Evolutionary conservation across 2,113 vertebrate genomes (phyloP), one percentile per base, ranked within the genome.

Genomic region (Macquaria ambigua): DNA sequence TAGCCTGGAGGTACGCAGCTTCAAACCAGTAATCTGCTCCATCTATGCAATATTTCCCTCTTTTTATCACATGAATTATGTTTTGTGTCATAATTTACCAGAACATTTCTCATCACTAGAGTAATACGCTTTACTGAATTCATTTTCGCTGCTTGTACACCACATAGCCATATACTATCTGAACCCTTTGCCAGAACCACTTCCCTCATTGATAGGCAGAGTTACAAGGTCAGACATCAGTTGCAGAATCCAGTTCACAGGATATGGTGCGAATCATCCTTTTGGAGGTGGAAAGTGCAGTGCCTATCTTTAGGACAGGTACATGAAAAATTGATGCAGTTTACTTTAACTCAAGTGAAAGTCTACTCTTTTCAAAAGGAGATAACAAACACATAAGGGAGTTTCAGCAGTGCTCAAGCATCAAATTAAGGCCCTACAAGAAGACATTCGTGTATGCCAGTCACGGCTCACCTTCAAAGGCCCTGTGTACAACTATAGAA

Each of bases 21-120:
- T 87, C 87, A 86, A 81, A 92, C 90, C 83, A 89, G 93, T 94
- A 94, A 94, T 94, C 91, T 86, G 79, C 83, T 90, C 87, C 82
- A 87, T 93, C 89, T 82, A 82, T 91, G 92, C 87, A 92, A 92
- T 93, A 89, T 90, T 94, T 89, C 86, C 82, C 78, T 82, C 86
- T 87, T 89, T 92, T 93, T 92, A 93, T 90, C 89, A 82, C 87
- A 86, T 93, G 92, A 93, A 91, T 92, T 91, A 93, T 92, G 92
- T 80, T 93, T 94, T 87, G 89, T 94, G 92, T 90, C 90, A 86
- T 92, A 92, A 93, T 92, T 85, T 92, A 93, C 86, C 82, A 79
- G 91, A 86, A 84, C 85, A 90, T 92, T 88, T 87, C 82, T 91
- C 91, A 91, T 93, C 88, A 80, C 86, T 61, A 23, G 79, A 86